Conservation (phyloP, 2,797 vertebrate genomes). For the Oreochromis mossambicus region DNA sequence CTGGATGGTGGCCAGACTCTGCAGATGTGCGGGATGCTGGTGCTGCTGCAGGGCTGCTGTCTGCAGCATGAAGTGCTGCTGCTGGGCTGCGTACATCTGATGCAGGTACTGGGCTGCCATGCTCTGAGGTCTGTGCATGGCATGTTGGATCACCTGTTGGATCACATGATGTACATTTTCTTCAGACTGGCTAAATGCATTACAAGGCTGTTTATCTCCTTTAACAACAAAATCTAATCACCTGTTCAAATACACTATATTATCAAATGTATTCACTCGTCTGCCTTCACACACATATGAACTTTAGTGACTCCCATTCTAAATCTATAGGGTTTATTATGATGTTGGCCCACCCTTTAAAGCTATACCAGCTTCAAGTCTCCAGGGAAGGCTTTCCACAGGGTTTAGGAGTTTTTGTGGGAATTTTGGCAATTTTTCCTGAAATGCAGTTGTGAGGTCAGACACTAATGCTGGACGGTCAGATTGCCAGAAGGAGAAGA, state of each 20-base stretch:
- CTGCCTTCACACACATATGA: background rate
- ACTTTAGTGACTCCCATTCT: background rate
- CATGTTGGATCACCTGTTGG: slow-evolving; percentile 88
- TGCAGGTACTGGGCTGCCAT: slow-evolving; percentile 93
- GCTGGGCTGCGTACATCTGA: slow-evolving; percentile 94
- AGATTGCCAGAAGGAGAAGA: background rate
- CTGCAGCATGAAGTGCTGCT: slow-evolving; percentile 92
- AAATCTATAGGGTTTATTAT: background rate
- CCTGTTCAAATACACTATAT: background rate
- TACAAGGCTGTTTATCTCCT: background rate
- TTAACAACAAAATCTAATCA: background rate
- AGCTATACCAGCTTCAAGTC: no score
- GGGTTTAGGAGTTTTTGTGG: background rate
- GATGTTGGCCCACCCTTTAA: background rate
- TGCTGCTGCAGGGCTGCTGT: slow-evolving; percentile 92
- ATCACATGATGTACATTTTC: background rate
- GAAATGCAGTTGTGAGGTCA: background rate
- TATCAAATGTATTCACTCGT: background rate
- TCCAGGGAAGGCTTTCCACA: no score
- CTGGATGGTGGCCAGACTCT: slow-evolving; percentile 85
- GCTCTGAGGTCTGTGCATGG: slow-evolving; percentile 87
- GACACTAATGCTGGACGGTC: background rate
- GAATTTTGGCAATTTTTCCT: fast-evolving
- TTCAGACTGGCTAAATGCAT: background rate
- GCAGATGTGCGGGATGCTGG: slow-evolving; percentile 81